Base-by-base conservation (phyloP, 2,888 invertebrate genomes). In the Thelaira solivaga region DNA sequence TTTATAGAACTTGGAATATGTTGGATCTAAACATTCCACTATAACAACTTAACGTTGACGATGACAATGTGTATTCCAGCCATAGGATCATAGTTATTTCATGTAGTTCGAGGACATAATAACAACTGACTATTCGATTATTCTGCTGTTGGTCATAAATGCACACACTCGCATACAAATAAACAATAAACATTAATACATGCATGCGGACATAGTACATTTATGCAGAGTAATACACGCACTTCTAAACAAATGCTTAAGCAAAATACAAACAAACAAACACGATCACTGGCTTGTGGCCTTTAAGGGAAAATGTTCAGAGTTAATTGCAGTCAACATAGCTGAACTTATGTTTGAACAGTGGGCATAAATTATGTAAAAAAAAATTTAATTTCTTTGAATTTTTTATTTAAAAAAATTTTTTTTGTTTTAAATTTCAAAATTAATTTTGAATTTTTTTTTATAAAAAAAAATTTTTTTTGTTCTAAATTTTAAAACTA, bases 241-340 rank as follows among this genome's bases (percentile, higher is more conserved):
- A 76, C 57, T 47, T 45, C 57, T 36, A 22, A 16, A 11, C 22
- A 29, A 57, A 5, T n/a, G n/a, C n/a, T n/a, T n/a, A n/a, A 10
- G 34, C 4, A 39, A 47, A 31, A 51, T 45, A 68, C 18, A 10
- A 59, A 61, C 53, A 41, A 65, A 55, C 71, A 49, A 59, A 65
- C 53, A 71, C 69, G 74, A 74, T 78, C 65, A 61, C 61, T 75
- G 74, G 47, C 65, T 74, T 74, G 78, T 78, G 78, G 78, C 78
- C 78, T 78, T 78, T 78, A 74, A 78, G 74, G 74, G 69, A 78
- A 78, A 78, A 78, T 78, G 78, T 78, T 78, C 51, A 75, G n/a
- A n/a, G 78, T 78, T 78, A 78, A 78, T 78, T 78, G 78, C 74
- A 78, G 74, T 71, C 74, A 74, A 57, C 69, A 65, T 67, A 71